phyloP scores from a whole-genome alignment of 2,797 vertebrate genomes.

The Girardinus metallicus region DNA sequence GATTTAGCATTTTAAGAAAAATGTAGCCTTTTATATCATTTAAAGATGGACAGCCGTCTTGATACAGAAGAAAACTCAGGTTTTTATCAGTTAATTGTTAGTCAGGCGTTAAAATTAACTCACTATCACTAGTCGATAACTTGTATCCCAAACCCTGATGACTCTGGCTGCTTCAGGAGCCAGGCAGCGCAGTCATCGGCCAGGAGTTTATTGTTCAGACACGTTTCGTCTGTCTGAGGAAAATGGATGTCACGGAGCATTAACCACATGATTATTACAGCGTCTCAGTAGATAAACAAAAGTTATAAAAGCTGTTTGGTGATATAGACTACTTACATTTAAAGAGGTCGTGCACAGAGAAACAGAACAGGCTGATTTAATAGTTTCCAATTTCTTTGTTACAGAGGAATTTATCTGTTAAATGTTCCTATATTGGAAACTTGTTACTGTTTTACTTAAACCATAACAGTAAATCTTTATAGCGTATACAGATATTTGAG shows the following conservation, averaged over 20 bases:
- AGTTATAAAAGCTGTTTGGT: background rate
- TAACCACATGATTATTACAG: background rate
- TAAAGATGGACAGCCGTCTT: too few relatives aligned
- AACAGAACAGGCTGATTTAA: background rate
- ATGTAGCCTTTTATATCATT: too few relatives aligned
- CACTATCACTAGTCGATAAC: too few relatives aligned
- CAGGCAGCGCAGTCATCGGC: background rate
- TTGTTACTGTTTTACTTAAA: background rate
- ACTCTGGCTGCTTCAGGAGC: background rate
- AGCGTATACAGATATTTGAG: background rate
- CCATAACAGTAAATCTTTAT: background rate
- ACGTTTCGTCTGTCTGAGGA: background rate
- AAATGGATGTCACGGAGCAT: background rate
- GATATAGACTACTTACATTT: background rate
- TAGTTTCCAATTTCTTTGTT: background rate
- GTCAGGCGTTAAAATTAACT: too few relatives aligned
- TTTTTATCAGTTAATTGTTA: too few relatives aligned
- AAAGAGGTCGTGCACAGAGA: background rate
- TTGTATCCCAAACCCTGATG: background rate
- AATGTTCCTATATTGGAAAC: background rate
- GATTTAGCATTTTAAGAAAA: too few relatives aligned
- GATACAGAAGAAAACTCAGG: too few relatives aligned
- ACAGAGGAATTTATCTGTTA: background rate
- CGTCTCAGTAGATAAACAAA: background rate
- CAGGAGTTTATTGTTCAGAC: background rate